Percentiles rank a stretch among this genome's conserved stretches.
Evolutionary conservation across 1,140 invertebrate genomes (phyloP).

Genomic region (Drosophila yakuba): DNA sequence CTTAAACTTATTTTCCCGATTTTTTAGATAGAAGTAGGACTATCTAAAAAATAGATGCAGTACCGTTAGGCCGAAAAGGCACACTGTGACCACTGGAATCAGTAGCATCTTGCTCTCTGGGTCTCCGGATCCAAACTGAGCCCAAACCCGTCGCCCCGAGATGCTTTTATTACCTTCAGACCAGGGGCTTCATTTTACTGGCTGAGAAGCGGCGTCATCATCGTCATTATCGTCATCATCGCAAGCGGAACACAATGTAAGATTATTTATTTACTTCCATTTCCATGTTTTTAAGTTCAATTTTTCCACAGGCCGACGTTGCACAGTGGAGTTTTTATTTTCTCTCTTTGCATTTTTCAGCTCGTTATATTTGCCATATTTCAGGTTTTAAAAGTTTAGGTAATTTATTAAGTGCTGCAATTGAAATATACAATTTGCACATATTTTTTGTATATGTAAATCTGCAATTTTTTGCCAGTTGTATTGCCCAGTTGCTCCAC

Average conservation of each 20-base stretch:
- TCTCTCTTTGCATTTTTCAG: not conserved
- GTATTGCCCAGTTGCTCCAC: not conserved
- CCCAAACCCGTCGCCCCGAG: slow-evolving; percentile 12
- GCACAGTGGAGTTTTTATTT: not conserved
- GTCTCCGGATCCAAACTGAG: slow-evolving; percentile 44
- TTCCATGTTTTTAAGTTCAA: slow-evolving; percentile 14
- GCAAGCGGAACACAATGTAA: slow-evolving; percentile 20
- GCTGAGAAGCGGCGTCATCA: slow-evolving; percentile 12
- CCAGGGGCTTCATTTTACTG: slow-evolving; percentile 26
- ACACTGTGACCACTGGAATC: not conserved
- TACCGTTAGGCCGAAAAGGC: slow-evolving; percentile 49
- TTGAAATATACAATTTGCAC: too few relatives aligned
- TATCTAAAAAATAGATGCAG: too few relatives aligned
- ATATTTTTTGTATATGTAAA: too few relatives aligned
- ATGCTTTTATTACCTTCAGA: slow-evolving; percentile 55
- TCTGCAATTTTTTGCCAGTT: too few relatives aligned
- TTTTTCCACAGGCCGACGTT: slow-evolving; percentile 11
- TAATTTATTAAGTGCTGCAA: too few relatives aligned
- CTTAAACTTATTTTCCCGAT: too few relatives aligned
- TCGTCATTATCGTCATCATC: slow-evolving; percentile 5
- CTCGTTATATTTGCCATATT: not conserved
- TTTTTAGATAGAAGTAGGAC: not conserved
- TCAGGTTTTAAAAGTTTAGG: too few relatives aligned
- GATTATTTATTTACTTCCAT: slow-evolving; percentile 30
- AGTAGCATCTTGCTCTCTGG: slow-evolving; percentile 7